Evolutionary conservation across 1,140 invertebrate species (phyloP), one percentile per base, ranked within the genome.

Genomic region (Zaprionus nigranus): DNA sequence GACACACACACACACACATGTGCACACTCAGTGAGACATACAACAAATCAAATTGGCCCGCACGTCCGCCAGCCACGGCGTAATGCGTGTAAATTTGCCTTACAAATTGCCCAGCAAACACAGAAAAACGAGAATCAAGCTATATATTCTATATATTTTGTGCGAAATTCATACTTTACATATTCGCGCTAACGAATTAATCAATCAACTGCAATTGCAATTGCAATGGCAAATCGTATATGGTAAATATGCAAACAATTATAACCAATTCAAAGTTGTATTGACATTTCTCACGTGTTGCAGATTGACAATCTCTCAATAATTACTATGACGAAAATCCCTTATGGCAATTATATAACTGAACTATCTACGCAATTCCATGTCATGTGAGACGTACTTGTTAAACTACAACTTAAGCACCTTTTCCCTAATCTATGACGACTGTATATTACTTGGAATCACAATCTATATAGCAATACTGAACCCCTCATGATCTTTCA

Each of bases 181-280:
- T 73, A 72, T 79, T 57, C 43, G 13, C 66, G 80, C 83, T 86
- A 86, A 87, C 82, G 80, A 87, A 86, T 87, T 87, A 79, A 86
- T 86, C 79, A 87, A 82, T 86, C 79, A 77, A 77, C 66, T 58
- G 62, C 64, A 61, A 71, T 46, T 26, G 60, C 73, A 46, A 60
- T 67, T 24, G 57, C 69, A 72, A 53, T 65, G 46, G 56, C 54
- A 17, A 17, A 59, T 53, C 46, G 46, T 69, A 59, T 20, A 69
- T 59, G 56, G 36, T 69, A 59, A 30, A 69, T 28, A 71, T 51
- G 65, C 22, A 26, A 30, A 28, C 36, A 59, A 79, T 73, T 62
- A 30, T 62, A 17, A 26, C 36, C 36, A 26, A 57, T 46, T 64
- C 26, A 20, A 66, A 66, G 30, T 4, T 5, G 3, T 22, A 11